These are phyloP conservation scores for Morone saxatilis DNA, from an alignment of 2,113 vertebrate species.

Conservation along the genomic window DNA sequence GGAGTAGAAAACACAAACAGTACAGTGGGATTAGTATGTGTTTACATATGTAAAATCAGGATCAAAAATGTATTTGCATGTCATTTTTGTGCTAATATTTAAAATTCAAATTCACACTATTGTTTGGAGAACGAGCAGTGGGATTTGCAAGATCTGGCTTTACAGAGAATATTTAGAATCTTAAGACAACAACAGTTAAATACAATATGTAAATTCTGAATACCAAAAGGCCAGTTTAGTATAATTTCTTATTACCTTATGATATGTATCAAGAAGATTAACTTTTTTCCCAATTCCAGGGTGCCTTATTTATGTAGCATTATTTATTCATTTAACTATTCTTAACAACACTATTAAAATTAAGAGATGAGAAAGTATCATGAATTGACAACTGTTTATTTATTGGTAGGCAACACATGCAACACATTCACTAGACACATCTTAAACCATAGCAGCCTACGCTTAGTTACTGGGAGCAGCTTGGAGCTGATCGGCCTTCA, in stretches of 20 bases:
- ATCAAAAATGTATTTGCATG: slow-evolving; percentile 14
- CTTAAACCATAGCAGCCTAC: too few species aligned
- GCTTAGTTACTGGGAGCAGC: too few species aligned
- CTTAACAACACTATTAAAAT: too few species aligned
- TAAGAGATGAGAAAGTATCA: too few species aligned
- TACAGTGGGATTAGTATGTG: slow-evolving; percentile 17
- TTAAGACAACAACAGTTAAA: neutral
- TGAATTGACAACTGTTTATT: too few species aligned
- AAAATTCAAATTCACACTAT: neutral
- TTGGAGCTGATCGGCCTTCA: neutral
- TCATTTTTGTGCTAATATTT: slow-evolving; percentile 1
- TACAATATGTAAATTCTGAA: neutral
- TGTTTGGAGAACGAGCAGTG: neutral
- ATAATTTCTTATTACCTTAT: neutral
- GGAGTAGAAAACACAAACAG: slow-evolving; percentile 66
- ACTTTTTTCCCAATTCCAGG: too few species aligned
- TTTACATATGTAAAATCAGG: neutral
- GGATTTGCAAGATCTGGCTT: neutral
- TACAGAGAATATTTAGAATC: neutral
- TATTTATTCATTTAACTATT: too few species aligned
- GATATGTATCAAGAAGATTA: too few species aligned
- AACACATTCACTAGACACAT: too few species aligned
- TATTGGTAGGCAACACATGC: too few species aligned
- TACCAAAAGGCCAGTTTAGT: neutral
- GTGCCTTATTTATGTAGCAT: too few species aligned